Evolutionary conservation across 1,140 invertebrate genomes (phyloP), one percentile per base, ranked within the genome.

Genomic region (Saccostrea glomerata): DNA sequence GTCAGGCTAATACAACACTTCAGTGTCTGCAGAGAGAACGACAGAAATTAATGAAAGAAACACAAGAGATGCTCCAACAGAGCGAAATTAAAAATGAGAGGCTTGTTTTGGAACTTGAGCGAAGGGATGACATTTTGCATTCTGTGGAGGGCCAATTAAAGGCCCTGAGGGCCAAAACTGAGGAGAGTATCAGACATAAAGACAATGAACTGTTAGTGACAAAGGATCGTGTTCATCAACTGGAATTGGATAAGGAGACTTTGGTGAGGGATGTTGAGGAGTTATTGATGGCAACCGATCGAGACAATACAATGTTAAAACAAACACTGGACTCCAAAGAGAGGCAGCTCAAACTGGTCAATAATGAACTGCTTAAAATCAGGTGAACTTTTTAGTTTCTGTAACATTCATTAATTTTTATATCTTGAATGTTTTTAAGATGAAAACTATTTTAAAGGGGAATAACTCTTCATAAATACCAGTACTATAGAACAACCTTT

Each of bases 221-320:
- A n/a, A 84, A 56, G 70, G 77, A 30, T 23, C 85, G 83, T 70
- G 54, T 88, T 25, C 84, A 90, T 20, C 84, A 88, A 30, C 73
- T 90, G 58, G 88, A 90, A 66, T 40, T 84, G 73, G 90, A 91
- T 25, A 82, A 88, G 11, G 40, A 89, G 86, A 73, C 86, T n/a
- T 77, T 91, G 66, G 13, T 90, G 23, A 25, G 82, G 17, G 88
- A 89, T 23, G 90, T 90, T 89, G 86, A 90, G 30, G 87, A 88
- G 20, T 83, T 91, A 55, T 60, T 91, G 20, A 85, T 84, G 83
- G 88, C 85, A 15, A 89, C 86, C 25, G 87, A 87, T 23, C 30
- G 30, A 9, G 91, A 91, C 77, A 91, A 90, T 47, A 66, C 88
- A 9, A 87, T 86, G 36, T 86, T 91, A 13, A 84, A 86, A 82